These are phyloP conservation scores for Lasioglossum baleicum DNA, from an alignment of 1,140 invertebrate species.

Conservation along the genomic window DNA sequence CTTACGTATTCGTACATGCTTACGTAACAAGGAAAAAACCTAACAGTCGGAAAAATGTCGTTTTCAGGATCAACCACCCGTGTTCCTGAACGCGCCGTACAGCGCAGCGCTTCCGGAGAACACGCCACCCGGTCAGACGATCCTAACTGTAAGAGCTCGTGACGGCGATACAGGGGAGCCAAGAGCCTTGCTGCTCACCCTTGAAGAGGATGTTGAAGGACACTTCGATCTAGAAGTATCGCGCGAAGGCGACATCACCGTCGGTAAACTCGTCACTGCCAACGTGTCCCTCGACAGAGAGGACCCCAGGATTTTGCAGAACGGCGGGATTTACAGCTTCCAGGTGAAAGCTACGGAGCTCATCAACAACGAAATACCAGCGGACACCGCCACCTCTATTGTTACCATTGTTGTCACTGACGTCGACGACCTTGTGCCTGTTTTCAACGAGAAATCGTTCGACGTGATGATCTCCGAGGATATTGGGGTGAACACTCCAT, in stretches of 20 bases:
- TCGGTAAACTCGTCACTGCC: slow-evolving; percentile 82
- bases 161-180: slow-evolving; percentile 89
- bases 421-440: slow-evolving; percentile 90
- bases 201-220: slow-evolving; percentile 85
- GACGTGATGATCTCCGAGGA: slow-evolving; percentile 89
- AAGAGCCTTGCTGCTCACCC: slow-evolving; percentile 82
- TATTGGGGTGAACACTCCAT: slow-evolving; percentile 84
- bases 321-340: slow-evolving; percentile 89
- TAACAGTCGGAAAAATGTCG: background rate
- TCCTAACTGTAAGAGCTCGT: slow-evolving; percentile 85
- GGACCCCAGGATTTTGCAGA: slow-evolving; percentile 85
- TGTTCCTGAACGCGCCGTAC: slow-evolving; percentile 89
- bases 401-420: slow-evolving; percentile 91
- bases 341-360: slow-evolving; percentile 87
- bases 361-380: slow-evolving; percentile 85
- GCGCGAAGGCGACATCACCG: slow-evolving; percentile 79
- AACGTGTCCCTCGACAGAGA: slow-evolving; percentile 86
- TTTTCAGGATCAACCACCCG: slow-evolving; percentile 86
- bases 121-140: slow-evolving; percentile 81
- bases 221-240: slow-evolving; percentile 84
- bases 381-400: slow-evolving; percentile 84
- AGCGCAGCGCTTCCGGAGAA: slow-evolving; percentile 88
- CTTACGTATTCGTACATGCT: no score
- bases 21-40: no score
- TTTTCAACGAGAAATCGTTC: slow-evolving; percentile 86